A percentile compares a stretch with the other conserved stretches of the same genome.
These are phyloP conservation scores for Drosophila mulleri DNA, from an alignment of 2,888 invertebrate species.

Conservation along the genomic window DNA sequence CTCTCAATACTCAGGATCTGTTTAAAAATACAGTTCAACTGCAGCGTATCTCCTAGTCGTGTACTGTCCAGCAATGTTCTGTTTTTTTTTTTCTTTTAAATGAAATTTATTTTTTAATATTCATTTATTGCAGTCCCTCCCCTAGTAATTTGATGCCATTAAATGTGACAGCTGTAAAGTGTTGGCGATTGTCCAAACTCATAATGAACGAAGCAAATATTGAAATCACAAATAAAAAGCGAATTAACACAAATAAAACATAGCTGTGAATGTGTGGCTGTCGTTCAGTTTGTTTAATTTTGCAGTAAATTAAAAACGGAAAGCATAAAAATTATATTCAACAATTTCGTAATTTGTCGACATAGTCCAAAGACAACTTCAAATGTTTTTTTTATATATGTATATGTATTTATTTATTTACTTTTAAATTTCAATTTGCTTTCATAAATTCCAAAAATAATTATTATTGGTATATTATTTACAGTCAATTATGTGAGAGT, in stretches of 20 bases:
- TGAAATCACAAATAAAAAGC: conserved; percentile 2
- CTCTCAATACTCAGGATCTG: too few relatives aligned
- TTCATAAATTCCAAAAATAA: background rate
- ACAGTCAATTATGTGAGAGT: background rate
- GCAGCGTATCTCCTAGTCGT: background rate
- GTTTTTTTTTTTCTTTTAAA: too few relatives aligned
- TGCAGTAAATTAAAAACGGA: conserved; percentile 2
- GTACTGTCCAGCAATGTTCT: too few relatives aligned
- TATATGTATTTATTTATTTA: too few relatives aligned
- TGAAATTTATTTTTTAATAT: background rate
- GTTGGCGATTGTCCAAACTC: background rate
- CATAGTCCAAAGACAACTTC: background rate
- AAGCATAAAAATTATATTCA: background rate
- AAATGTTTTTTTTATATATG: background rate
- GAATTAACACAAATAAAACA: conserved; percentile 12
- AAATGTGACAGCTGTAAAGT: conserved; percentile 36
- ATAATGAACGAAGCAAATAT: background rate
- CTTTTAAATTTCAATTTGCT: too few relatives aligned
- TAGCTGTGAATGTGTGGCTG: background rate
- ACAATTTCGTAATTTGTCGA: conserved; percentile 9
- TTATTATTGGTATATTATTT: conserved; percentile 1
- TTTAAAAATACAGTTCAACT: too few relatives aligned
- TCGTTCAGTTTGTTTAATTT: background rate
- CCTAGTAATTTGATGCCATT: conserved; percentile 16
- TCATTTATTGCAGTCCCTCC: background rate